Conservation (phyloP, 2,113 vertebrate species). For the Argyrosomus japonicus region DNA sequence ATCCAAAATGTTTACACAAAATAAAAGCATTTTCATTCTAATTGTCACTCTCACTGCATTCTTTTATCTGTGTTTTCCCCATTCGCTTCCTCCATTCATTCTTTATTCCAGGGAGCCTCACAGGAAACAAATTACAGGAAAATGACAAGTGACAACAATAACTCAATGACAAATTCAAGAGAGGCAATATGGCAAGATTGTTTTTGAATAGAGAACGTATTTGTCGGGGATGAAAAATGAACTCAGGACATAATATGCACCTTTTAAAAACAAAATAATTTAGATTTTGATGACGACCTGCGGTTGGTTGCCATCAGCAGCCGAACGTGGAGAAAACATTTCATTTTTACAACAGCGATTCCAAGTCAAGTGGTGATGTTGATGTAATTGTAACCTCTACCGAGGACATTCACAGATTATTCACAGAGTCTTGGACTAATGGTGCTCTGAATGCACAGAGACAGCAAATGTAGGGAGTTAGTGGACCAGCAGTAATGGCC, state of each 20-base stretch:
- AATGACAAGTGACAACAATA: slow-evolving; percentile 74
- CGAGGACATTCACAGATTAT: slow-evolving; percentile 81
- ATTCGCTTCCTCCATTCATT: slow-evolving; percentile 27
- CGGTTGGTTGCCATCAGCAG: slow-evolving; percentile 44
- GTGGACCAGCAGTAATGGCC: slow-evolving; percentile 77
- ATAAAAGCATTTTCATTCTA: slow-evolving; percentile 70
- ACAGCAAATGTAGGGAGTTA: slow-evolving; percentile 76
- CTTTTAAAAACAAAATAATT: slow-evolving; percentile 74
- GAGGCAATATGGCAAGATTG: slow-evolving; percentile 72
- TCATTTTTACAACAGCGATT: slow-evolving; percentile 52
- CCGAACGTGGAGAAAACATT: slow-evolving; percentile 49
- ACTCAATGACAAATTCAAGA: slow-evolving; percentile 77
- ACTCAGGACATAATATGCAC: slow-evolving; percentile 69
- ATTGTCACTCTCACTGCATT: slow-evolving; percentile 60
- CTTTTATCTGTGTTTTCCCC: slow-evolving; percentile 52
- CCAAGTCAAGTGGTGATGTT: slow-evolving; percentile 53
- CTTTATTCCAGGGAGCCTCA: slow-evolving; percentile 80
- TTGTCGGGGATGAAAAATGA: slow-evolving; percentile 63
- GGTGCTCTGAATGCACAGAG: slow-evolving; percentile 78
- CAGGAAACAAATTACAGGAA: slow-evolving; percentile 85
- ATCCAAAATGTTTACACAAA: slow-evolving; percentile 69
- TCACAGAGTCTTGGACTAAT: slow-evolving; percentile 82
- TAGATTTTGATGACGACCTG: slow-evolving; percentile 64
- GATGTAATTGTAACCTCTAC: slow-evolving; percentile 53
- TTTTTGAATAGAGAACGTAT: slow-evolving; percentile 71